These are phyloP conservation scores for Ostrea edulis DNA, from an alignment of 1,140 invertebrate genomes.

Conservation along the genomic window DNA sequence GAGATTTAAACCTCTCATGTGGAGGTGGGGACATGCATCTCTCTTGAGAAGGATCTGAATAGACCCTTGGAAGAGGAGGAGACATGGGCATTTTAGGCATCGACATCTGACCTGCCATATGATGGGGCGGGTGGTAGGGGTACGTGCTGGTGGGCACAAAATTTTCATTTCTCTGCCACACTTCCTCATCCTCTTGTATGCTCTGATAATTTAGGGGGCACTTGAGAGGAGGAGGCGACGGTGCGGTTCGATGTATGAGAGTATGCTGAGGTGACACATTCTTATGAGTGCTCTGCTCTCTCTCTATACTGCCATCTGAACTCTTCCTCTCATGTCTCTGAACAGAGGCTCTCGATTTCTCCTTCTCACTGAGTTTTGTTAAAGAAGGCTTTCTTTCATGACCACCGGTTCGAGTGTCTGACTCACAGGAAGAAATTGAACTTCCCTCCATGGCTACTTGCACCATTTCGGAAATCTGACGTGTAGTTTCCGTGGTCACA, in stretches of 20 bases:
- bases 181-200: slow-evolving; percentile 17
- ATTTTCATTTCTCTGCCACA: slow-evolving; percentile 30
- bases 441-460: slow-evolving; percentile 67
- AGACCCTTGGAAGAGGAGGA: slow-evolving; percentile 40
- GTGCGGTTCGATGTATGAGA: slow-evolving; percentile 40
- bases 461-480: slow-evolving; percentile 75
- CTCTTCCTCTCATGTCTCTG: slow-evolving; percentile 61
- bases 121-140: slow-evolving; percentile 26
- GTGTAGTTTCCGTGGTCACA: slow-evolving; percentile 75
- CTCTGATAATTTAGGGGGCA: slow-evolving; percentile 28
- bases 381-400: slow-evolving; percentile 67
- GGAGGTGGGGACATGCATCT: slow-evolving; percentile 30
- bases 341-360: slow-evolving; percentile 58
- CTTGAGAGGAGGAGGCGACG: slow-evolving; percentile 53
- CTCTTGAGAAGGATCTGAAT: slow-evolving; percentile 41
- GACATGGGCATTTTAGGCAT: slow-evolving; percentile 30
- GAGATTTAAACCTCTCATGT: slow-evolving; percentile 45
- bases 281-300: slow-evolving; percentile 54
- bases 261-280: slow-evolving; percentile 46
- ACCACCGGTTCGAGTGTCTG: slow-evolving; percentile 43
- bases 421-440: slow-evolving; percentile 62
- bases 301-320: slow-evolving; percentile 55
- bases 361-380: slow-evolving; percentile 53
- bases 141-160: slow-evolving; percentile 7
- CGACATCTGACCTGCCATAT: neutral